Conservation (phyloP, 2,888 invertebrate genomes). For the Sisyra nigra region DNA sequence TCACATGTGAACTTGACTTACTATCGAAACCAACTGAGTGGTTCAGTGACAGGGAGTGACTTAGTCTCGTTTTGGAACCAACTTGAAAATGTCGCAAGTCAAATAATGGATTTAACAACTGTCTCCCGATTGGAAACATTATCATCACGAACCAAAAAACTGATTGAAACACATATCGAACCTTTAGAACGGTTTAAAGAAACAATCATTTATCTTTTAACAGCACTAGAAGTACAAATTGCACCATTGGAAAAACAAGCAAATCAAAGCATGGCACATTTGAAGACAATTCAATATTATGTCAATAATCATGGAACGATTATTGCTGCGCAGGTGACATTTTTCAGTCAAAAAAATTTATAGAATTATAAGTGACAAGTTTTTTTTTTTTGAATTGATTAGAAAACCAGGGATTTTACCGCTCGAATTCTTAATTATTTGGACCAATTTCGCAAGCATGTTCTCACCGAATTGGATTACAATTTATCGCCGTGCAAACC, state of each 20-base stretch:
- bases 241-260: slow-evolving; percentile 53
- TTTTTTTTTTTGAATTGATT: slow-evolving; percentile 3
- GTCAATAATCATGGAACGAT: slow-evolving; percentile 54
- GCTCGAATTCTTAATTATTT: slow-evolving; percentile 45
- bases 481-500: slow-evolving; percentile 56
- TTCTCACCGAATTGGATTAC: slow-evolving; percentile 40
- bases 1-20: slow-evolving; percentile 42
- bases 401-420: slow-evolving; percentile 25
- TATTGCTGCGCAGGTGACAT: slow-evolving; percentile 49
- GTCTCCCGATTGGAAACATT: slow-evolving; percentile 58
- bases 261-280: slow-evolving; percentile 55
- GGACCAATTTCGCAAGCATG: slow-evolving; percentile 50
- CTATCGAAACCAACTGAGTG: slow-evolving; percentile 37
- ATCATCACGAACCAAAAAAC: slow-evolving; percentile 43
- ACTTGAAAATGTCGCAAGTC: slow-evolving; percentile 44
- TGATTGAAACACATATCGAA: slow-evolving; percentile 46
- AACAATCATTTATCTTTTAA: slow-evolving; percentile 57
- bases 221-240: slow-evolving; percentile 55
- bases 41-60: slow-evolving; percentile 43
- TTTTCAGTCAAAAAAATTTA: no score
- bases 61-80: slow-evolving; percentile 47
- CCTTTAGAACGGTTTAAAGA: slow-evolving; percentile 53
- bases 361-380: no score
- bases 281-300: slow-evolving; percentile 62
- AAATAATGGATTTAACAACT: slow-evolving; percentile 51